These are phyloP conservation scores for Andrena haemorrhoa DNA, from an alignment of 2,888 invertebrate species.

Conservation along the genomic window DNA sequence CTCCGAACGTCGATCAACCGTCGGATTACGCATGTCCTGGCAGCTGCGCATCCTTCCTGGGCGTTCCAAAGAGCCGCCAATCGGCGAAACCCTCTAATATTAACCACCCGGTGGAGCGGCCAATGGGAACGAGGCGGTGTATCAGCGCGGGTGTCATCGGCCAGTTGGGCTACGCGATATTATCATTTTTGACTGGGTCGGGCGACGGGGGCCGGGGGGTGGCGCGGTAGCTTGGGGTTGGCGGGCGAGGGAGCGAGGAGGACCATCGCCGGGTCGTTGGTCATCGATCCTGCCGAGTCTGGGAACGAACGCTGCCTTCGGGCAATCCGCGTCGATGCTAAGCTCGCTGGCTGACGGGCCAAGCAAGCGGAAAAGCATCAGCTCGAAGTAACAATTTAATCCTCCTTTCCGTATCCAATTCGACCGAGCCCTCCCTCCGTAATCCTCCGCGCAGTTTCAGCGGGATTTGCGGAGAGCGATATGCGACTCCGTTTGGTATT, in stretches of 20 bases:
- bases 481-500: neutral
- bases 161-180: slow-evolving; percentile 80
- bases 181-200: slow-evolving; percentile 72
- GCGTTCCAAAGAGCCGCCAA: slow-evolving; percentile 81
- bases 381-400: slow-evolving; percentile 69
- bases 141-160: slow-evolving; percentile 81
- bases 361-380: slow-evolving; percentile 69
- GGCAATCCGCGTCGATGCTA: slow-evolving; percentile 59
- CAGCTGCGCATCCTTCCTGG: slow-evolving; percentile 85
- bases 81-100: slow-evolving; percentile 76
- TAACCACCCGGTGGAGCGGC: slow-evolving; percentile 73
- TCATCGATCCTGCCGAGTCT: slow-evolving; percentile 77
- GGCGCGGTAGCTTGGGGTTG: neutral
- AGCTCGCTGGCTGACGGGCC: slow-evolving; percentile 64
- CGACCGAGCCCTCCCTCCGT: slow-evolving; percentile 22
- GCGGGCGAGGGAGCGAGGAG: slow-evolving; percentile 1
- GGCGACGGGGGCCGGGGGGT: neutral
- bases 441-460: slow-evolving; percentile 49
- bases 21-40: slow-evolving; percentile 83
- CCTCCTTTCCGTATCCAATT: slow-evolving; percentile 60
- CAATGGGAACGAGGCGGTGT: slow-evolving; percentile 73
- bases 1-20: slow-evolving; percentile 70
- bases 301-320: slow-evolving; percentile 68
- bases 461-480: slow-evolving; percentile 32
- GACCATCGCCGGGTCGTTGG: slow-evolving; percentile 41